Percentiles rank a stretch among this genome's conserved stretches.
Evolutionary conservation across 2,113 vertebrate species (phyloP).

Genomic region (Gasterosteus nipponicus): DNA sequence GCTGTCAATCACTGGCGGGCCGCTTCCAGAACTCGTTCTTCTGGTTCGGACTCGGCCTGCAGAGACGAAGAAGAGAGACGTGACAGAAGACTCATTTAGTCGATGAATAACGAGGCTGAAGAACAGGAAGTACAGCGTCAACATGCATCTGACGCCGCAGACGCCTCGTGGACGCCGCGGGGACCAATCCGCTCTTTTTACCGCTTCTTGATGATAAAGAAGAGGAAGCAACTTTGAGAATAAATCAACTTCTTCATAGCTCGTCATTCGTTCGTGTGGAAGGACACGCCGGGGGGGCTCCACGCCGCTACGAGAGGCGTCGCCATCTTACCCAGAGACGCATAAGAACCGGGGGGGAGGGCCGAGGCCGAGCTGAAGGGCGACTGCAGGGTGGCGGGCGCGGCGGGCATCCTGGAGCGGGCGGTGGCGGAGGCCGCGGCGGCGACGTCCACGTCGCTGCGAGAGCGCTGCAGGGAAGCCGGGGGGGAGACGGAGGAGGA

Average conservation of each 20-base stretch:
- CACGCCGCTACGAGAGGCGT: neutral
- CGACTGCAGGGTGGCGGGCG: constrained; percentile 79
- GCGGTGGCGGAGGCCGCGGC: constrained; percentile 84
- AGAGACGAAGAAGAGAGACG: neutral
- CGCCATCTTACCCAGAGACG: constrained; percentile 86
- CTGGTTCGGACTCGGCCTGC: constrained; percentile 90
- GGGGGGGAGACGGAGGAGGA: constrained; percentile 60
- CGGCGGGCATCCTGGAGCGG: constrained; percentile 85
- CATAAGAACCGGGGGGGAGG: constrained; percentile 89
- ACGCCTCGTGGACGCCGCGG: no score
- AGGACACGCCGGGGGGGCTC: no score
- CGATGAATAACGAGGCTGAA: no score
- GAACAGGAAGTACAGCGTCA: no score
- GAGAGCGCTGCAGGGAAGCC: constrained; percentile 88
- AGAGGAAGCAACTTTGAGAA: no score
- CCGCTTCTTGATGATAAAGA: no score
- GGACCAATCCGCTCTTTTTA: no score
- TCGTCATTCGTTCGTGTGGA: no score
- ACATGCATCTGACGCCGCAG: no score
- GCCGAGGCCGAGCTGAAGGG: constrained; percentile 85
- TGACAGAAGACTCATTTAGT: no score
- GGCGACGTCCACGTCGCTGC: constrained; percentile 94
- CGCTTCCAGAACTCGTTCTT: constrained; percentile 67
- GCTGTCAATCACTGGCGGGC: constrained; percentile 79
- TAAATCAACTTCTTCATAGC: no score